Conservation (phyloP, 2,888 invertebrate species). For the Agrotis clavis region DNA sequence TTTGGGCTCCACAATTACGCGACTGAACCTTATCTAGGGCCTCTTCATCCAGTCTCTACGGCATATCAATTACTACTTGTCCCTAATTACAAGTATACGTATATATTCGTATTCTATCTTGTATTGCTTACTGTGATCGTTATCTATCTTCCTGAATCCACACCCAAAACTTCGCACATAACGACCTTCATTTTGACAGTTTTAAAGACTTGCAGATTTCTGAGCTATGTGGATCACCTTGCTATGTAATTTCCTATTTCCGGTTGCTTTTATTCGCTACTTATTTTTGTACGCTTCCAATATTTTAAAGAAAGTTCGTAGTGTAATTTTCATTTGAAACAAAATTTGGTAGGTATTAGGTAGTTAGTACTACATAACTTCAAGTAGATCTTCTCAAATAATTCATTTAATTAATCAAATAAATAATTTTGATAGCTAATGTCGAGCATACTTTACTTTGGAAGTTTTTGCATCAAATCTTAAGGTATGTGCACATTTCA, state of each 20-base stretch:
- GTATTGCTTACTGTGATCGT: no score
- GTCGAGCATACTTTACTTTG: no score
- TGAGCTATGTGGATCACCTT: constrained; percentile 46
- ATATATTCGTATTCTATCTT: background rate
- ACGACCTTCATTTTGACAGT: constrained; percentile 29
- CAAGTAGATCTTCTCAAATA: no score
- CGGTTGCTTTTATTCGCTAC: constrained; percentile 4
- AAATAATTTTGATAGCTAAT: no score
- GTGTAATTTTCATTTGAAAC: background rate
- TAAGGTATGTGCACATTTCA: background rate
- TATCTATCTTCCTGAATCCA: constrained; percentile 15
- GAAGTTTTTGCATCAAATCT: constrained; percentile 5
- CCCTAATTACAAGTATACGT: no score
- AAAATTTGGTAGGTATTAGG: no score
- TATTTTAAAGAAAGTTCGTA: background rate
- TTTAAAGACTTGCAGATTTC: constrained; percentile 10
- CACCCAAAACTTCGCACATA: background rate
- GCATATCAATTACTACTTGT: no score
- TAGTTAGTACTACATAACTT: no score
- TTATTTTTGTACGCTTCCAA: background rate
- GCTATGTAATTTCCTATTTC: constrained; percentile 29
- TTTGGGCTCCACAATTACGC: no score
- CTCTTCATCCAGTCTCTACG: no score
- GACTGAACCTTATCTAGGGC: no score
- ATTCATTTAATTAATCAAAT: background rate